A percentile compares a stretch with the other conserved stretches of the same genome.
Evolutionary conservation across 2,888 invertebrate species (phyloP).

Genomic region (Thera britannica): DNA sequence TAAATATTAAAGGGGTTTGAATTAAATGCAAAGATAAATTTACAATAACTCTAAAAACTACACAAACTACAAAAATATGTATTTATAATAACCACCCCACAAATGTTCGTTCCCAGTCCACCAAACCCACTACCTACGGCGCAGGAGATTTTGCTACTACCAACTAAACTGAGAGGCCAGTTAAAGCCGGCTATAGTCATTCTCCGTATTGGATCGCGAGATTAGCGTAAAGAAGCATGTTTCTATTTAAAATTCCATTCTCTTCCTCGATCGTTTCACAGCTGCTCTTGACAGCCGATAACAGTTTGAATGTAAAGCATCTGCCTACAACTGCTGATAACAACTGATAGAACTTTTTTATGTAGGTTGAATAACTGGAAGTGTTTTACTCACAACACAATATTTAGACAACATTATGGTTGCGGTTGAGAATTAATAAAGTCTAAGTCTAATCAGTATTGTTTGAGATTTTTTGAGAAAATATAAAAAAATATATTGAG

Average conservation of each 20-base stretch:
- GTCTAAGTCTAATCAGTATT: no score
- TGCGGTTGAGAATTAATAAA: not conserved
- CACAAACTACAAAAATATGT: no score
- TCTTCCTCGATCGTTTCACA: conserved; percentile 48
- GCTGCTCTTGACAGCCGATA: conserved; percentile 68
- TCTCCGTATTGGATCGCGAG: conserved; percentile 37
- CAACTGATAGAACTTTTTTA: conserved; percentile 20
- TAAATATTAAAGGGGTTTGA: not conserved
- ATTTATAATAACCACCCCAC: no score
- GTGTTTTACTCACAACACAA: not conserved
- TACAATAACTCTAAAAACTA: no score
- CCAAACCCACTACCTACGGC: no score
- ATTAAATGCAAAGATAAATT: not conserved
- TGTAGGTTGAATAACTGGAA: not conserved
- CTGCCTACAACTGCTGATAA: conserved; percentile 27
- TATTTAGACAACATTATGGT: not conserved
- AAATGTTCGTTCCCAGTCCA: no score
- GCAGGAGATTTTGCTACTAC: no score
- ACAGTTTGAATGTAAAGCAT: conserved; percentile 41
- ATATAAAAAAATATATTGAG: no score
- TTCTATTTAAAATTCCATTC: conserved; percentile 71
- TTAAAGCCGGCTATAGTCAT: conserved; percentile 35
- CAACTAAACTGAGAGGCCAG: not conserved
- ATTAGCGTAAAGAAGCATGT: conserved; percentile 71
- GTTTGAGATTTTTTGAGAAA: no score